These are phyloP conservation scores for Heterotilapia buettikoferi DNA, from an alignment of 2,113 vertebrate species.

Conservation along the genomic window DNA sequence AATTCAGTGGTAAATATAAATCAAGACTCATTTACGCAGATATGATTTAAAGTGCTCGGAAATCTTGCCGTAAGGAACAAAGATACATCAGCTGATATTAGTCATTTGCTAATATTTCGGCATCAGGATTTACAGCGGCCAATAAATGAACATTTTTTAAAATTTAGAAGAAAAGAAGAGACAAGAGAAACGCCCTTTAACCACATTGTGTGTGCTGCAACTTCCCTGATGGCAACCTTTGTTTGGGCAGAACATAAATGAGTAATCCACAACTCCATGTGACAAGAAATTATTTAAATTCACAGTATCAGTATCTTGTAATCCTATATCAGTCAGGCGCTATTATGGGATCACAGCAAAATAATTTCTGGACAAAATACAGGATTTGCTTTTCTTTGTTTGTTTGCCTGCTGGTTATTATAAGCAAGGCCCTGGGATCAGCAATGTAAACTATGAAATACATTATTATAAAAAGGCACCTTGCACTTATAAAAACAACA, in stretches of 20 bases:
- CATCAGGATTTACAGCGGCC: not conserved
- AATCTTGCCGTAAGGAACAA: not conserved
- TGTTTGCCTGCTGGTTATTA: not conserved
- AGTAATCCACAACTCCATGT: not conserved
- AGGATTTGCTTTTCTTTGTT: fast-evolving
- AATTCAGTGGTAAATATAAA: not conserved
- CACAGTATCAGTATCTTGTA: not conserved
- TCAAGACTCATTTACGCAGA: not conserved
- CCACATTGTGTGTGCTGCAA: not conserved
- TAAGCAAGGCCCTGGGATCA: not conserved
- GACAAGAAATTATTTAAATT: not conserved
- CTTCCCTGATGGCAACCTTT: not conserved
- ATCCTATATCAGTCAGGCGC: not conserved
- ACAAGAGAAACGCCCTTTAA: not conserved
- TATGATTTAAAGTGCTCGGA: not conserved
- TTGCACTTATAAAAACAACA: not conserved
- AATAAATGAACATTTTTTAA: not conserved
- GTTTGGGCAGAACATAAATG: not conserved
- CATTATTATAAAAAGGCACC: not conserved
- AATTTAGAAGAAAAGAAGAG: not conserved
- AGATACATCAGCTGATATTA: not conserved
- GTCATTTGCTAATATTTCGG: not conserved
- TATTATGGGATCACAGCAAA: not conserved
- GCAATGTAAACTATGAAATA: not conserved
- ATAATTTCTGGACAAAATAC: not conserved